Evolutionary conservation across 2,888 invertebrate species (phyloP).

Genomic region (Cantharis flavilabris): DNA sequence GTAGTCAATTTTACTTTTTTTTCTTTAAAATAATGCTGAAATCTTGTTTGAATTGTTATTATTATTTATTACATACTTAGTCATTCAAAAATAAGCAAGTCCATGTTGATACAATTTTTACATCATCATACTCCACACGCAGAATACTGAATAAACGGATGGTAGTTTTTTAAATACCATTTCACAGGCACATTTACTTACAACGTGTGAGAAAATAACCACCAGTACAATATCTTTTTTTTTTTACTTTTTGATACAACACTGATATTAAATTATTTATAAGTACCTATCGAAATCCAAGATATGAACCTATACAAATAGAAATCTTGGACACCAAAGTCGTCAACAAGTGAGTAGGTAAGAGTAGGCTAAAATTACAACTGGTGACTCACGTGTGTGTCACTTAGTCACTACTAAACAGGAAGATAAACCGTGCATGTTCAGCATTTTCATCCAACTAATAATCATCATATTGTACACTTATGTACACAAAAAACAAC

Average conservation of each 20-base stretch:
- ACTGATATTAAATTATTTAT: slow-evolving; percentile 44
- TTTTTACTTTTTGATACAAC: slow-evolving; percentile 45
- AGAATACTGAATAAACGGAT: slow-evolving; percentile 52
- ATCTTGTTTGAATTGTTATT: slow-evolving; percentile 29
- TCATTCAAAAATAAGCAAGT: slow-evolving; percentile 21
- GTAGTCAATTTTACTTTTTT: slow-evolving; percentile 27
- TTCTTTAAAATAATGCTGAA: slow-evolving; percentile 40
- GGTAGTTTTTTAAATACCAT: slow-evolving; percentile 45
- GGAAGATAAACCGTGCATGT: slow-evolving; percentile 59
- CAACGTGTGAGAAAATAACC: slow-evolving; percentile 47
- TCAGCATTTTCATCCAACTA: slow-evolving; percentile 53
- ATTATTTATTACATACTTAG: neutral
- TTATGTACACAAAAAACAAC: slow-evolving; percentile 48
- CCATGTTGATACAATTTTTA: slow-evolving; percentile 24
- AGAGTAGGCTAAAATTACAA: slow-evolving; percentile 51
- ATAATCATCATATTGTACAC: slow-evolving; percentile 44
- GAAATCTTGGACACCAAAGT: slow-evolving; percentile 42
- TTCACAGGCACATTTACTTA: slow-evolving; percentile 49
- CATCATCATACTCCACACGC: slow-evolving; percentile 42
- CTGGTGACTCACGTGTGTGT: slow-evolving; percentile 45
- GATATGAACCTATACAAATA: neutral
- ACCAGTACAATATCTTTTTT: slow-evolving; percentile 41
- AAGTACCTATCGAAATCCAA: slow-evolving; percentile 33
- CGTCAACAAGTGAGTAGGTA: slow-evolving; percentile 45
- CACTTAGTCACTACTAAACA: slow-evolving; percentile 55